Evolutionary conservation across 1,140 invertebrate genomes (phyloP), one percentile per base, ranked within the genome.

Genomic region (Episyrphus balteatus): DNA sequence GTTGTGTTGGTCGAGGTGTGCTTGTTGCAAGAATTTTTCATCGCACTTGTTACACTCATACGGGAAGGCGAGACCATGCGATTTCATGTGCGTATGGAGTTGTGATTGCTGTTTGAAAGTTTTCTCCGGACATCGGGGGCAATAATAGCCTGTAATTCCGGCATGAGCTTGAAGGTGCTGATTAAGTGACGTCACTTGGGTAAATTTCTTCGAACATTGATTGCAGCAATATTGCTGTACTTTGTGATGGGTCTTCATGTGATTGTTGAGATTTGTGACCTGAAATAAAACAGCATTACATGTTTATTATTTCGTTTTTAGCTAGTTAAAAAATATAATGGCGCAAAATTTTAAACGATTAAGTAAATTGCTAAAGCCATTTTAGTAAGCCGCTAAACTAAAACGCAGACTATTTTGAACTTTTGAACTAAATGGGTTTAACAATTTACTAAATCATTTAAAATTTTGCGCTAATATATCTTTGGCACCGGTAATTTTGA

Each of bases 211-310:
- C 46, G 62, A 62, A 53, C 66, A 68, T 26, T 68, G 63, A 45
- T 66, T 68, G 54, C 66, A 68, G 42, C 62, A 66, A 38, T 68
- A 68, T 42, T 68, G 66, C 26, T 68, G 66, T 42, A 68, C 66
- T 55, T 68, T 68, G 26, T 68, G 66, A 43, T 68, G 66, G 14
- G 66, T 66, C 51, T 68, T 68, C 66, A 68, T 68, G 44, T 68
- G 66, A 48, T 68, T 68, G 50, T 68, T 68, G 8, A 68, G 51
- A 51, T 68, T 68, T 46, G 66, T 68, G 33, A 68, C 65, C 63
- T 66, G 33, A 0, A 38, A 47, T n/a, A 39, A 31, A 7, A 49
- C 11, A 32, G 5, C 26, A 42, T 13, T 31, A 21, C 18, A 5
- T 17, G n/a, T 41, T 41, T 41, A 26, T n/a, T n/a, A n/a, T n/a